Base-by-base conservation (phyloP, 23 tunicate genomes). In the Aplidium turbinatum region DNA sequence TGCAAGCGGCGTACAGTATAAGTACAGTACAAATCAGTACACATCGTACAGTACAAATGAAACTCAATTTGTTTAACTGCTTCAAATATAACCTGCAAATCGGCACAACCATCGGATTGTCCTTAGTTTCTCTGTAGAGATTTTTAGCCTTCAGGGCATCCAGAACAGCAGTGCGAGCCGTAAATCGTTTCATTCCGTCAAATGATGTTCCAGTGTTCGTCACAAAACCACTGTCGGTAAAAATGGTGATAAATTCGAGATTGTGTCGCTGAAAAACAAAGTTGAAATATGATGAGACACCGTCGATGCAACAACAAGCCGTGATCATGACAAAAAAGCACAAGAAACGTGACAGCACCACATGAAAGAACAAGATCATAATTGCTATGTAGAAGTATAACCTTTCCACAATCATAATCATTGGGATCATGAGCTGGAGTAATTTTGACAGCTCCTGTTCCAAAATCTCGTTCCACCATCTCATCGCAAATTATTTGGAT, bases 381-480 rank as follows among this genome's bases (percentile, higher is more conserved):
- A n/a, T n/a, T n/a, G n/a, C n/a, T n/a, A n/a, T n/a, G 16, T 42
- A 42, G 16, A 42, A 42, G 50, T 42, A 38, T 58, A 23, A 88
- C 96, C 79, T 83, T 83, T 57, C 96, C 96, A 67, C 87, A 75
- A 20, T 95, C 99, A 54, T 95, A 89, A 89, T 95, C 99, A 80
- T 95, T 95, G 23, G 90, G 82, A 58, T 95, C 99, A 54, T 95
- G 99, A 24, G 99, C 82, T 0, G 99, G 99, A 21, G 99, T 94
- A 40, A 94, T 94, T 48, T 94, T 94, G 36, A 94, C 99, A 1
- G 99, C 99, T 0, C 99, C 99, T 1, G 99, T 94, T 27, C 99
- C 99, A 70, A 87, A 87, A 9, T 94, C 99, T 46, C 73, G 51
- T 5, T 87, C 89, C 31, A 82, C 94, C 94, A 86, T 86, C 47